Percentiles rank a stretch among this genome's conserved stretches.
phyloP scores from a whole-genome alignment of 2,797 vertebrate genomes.

The Sebastiscus tertius region DNA sequence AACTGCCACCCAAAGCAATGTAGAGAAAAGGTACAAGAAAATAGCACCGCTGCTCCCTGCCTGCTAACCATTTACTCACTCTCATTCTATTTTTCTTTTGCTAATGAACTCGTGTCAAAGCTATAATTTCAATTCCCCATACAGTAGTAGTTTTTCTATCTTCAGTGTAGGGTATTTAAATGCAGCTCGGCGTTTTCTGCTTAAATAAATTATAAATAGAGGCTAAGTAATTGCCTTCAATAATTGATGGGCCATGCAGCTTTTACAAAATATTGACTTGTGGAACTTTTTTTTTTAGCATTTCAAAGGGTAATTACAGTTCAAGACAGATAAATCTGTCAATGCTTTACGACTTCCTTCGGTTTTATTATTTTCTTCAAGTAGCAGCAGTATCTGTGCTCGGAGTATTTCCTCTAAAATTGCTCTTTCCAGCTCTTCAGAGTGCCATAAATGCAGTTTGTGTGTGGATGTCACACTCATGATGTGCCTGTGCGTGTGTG shows the following conservation, averaged over 20 bases:
- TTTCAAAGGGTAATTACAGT: slow-evolving; percentile 49
- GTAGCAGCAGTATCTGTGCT: slow-evolving; percentile 18
- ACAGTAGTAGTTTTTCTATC: slow-evolving; percentile 32
- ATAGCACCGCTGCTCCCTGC: slow-evolving; percentile 78
- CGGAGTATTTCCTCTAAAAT: slow-evolving; percentile 37
- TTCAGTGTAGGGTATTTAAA: slow-evolving; percentile 27
- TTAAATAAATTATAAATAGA: slow-evolving; percentile 58
- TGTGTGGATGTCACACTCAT: slow-evolving; percentile 30
- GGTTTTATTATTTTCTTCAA: slow-evolving; percentile 27
- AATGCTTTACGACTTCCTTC: slow-evolving; percentile 19
- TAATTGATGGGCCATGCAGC: slow-evolving; percentile 50
- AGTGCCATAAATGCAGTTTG: slow-evolving; percentile 19
- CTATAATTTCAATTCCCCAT: slow-evolving; percentile 54
- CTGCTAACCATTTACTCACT: slow-evolving; percentile 81
- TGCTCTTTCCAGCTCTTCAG: slow-evolving; percentile 34
- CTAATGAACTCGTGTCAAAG: slow-evolving; percentile 61
- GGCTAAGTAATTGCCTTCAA: slow-evolving; percentile 49
- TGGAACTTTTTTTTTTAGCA: slow-evolving; percentile 7
- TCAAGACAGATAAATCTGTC: slow-evolving; percentile 45
- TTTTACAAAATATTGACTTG: slow-evolving; percentile 53
- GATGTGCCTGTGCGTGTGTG: not conserved
- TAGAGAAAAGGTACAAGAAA: slow-evolving; percentile 78
- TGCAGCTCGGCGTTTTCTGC: slow-evolving; percentile 28
- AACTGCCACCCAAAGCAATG: slow-evolving; percentile 27
- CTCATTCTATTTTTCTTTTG: slow-evolving; percentile 77